Conservation (phyloP, 1,140 invertebrate genomes). For the Callitettix versicolor region DNA sequence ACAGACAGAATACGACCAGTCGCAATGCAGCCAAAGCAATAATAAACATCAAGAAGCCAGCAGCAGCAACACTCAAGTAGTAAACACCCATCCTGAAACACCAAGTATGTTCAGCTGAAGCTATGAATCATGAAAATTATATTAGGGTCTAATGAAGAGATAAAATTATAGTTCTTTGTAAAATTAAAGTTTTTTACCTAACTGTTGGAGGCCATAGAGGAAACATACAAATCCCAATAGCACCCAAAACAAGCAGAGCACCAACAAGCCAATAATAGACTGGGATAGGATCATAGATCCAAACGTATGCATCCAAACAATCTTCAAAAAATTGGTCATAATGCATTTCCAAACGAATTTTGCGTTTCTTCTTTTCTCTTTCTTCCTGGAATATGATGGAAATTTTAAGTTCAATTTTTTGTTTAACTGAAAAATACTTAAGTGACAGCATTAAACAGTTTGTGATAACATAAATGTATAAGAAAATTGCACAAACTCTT, state of each 20-base stretch:
- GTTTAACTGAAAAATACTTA: too few relatives aligned
- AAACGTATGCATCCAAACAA: constrained; percentile 91
- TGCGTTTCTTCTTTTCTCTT: constrained; percentile 43
- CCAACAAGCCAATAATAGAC: constrained; percentile 95
- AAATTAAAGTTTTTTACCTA: constrained; percentile 40
- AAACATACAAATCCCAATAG: constrained; percentile 93
- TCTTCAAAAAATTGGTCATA: constrained; percentile 89
- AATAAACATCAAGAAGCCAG: constrained; percentile 88
- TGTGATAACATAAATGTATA: too few relatives aligned
- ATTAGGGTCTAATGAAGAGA: too few relatives aligned
- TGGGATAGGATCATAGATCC: constrained; percentile 98
- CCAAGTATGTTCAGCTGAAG: constrained; percentile 12
- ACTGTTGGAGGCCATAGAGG: constrained; percentile 93
- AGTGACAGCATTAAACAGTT: too few relatives aligned
- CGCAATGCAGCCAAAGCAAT: constrained; percentile 80
- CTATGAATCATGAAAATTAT: not conserved
- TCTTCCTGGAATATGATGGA: constrained; percentile 31
- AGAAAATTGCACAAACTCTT: too few relatives aligned
- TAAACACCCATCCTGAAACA: constrained; percentile 77
- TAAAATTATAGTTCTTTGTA: too few relatives aligned
- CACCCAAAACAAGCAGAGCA: constrained; percentile 78
- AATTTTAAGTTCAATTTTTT: too few relatives aligned
- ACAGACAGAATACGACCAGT: constrained; percentile 79
- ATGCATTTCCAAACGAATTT: constrained; percentile 87
- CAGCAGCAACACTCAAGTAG: constrained; percentile 89